phyloP scores from a whole-genome alignment of 2,797 vertebrate genomes.

The Thunnus albacares region DNA sequence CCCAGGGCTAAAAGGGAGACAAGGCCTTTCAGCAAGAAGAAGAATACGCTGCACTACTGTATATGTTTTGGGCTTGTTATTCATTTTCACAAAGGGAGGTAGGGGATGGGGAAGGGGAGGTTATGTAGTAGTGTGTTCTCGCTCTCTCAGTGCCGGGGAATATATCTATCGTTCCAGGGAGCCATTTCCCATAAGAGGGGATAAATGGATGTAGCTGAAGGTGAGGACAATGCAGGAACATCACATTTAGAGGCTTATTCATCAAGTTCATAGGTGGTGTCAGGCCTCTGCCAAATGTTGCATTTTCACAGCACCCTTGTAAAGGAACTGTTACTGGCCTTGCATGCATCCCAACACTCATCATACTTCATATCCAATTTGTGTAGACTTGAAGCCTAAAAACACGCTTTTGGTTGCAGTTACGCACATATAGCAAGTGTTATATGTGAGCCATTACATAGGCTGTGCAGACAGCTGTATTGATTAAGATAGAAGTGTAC shows the following conservation, averaged over 20 bases:
- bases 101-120: constrained; percentile 28
- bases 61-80: constrained; percentile 83
- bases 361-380: constrained; percentile 61
- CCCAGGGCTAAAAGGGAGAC: constrained; percentile 85
- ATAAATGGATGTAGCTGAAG: constrained; percentile 85
- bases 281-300: constrained; percentile 76
- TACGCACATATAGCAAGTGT: too few relatives aligned
- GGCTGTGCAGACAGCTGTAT: too few relatives aligned
- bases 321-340: constrained; percentile 56
- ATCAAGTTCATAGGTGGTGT: constrained; percentile 82
- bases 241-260: constrained; percentile 85
- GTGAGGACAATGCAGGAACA: constrained; percentile 83
- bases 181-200: constrained; percentile 82
- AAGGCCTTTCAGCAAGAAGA: constrained; percentile 84
- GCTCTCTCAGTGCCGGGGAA: constrained; percentile 59
- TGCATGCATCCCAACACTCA: constrained; percentile 21
- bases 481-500: too few relatives aligned
- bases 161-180: constrained; percentile 71
- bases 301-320: constrained; percentile 62
- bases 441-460: too few relatives aligned
- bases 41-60: constrained; percentile 73
- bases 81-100: constrained; percentile 78
- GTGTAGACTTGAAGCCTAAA: background rate
- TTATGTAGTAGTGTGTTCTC: constrained; percentile 57
- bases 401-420: too few relatives aligned